These are phyloP conservation scores for Charina bottae DNA, from an alignment of 2,113 vertebrate genomes.

Conservation along the genomic window DNA sequence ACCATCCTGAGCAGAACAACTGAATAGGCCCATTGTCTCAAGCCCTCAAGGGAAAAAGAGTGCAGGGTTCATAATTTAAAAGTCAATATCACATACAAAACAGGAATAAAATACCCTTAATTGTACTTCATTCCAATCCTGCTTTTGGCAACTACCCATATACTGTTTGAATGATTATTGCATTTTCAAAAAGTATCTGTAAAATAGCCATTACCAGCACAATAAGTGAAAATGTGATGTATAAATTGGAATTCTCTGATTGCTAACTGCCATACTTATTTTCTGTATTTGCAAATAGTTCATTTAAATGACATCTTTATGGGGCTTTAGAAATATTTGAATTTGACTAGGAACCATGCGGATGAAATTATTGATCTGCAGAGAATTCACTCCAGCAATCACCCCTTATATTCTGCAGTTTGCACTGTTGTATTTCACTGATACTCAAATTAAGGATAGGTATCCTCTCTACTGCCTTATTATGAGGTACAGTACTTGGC, in stretches of 20 bases:
- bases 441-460: not conserved
- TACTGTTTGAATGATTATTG: not conserved
- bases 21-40: not conserved
- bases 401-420: not conserved
- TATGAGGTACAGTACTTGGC: not conserved
- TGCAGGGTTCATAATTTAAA: not conserved
- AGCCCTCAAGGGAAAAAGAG: not conserved
- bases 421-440: not conserved
- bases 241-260: conserved; percentile 17
- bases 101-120: not conserved
- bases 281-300: not conserved
- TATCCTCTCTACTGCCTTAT: not conserved
- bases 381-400: not conserved
- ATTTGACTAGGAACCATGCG: not conserved
- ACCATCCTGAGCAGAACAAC: not conserved
- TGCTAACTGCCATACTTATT: not conserved
- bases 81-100: not conserved
- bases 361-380: not conserved
- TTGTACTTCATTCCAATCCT: not conserved
- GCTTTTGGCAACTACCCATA: not conserved
- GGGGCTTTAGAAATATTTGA: not conserved
- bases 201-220: conserved; percentile 10
- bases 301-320: not conserved
- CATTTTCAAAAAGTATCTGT: not conserved
- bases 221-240: conserved; percentile 1